A percentile compares a stretch with the other conserved stretches of the same genome.
These are phyloP conservation scores for Pentalonia nigronervosa DNA, from an alignment of 1,140 invertebrate species.

Conservation along the genomic window DNA sequence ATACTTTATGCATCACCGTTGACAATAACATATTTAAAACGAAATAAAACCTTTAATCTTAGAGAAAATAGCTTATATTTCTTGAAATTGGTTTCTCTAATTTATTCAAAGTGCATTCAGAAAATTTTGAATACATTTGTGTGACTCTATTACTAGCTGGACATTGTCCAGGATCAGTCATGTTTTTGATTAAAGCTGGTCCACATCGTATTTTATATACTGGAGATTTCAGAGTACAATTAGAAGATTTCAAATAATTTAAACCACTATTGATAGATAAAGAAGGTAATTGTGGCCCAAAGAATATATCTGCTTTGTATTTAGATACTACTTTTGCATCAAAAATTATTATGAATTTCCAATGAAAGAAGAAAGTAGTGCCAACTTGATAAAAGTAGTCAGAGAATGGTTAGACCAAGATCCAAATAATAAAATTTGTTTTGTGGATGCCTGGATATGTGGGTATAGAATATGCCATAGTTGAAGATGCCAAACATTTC, in stretches of 20 bases:
- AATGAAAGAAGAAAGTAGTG: neutral
- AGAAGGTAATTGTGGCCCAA: neutral
- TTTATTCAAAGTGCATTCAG: neutral
- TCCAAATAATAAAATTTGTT: neutral
- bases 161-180: slow-evolving; percentile 31
- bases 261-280: slow-evolving; percentile 12
- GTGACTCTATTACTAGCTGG: neutral
- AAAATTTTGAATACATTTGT: slow-evolving; percentile 26
- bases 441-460: slow-evolving; percentile 27
- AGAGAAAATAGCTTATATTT: slow-evolving; percentile 5
- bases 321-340: slow-evolving; percentile 38
- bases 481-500: slow-evolving; percentile 22
- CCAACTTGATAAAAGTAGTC: slow-evolving; percentile 8
- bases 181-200: slow-evolving; percentile 19
- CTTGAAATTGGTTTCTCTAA: neutral
- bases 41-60: neutral
- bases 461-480: neutral
- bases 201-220: slow-evolving; percentile 29
- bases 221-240: slow-evolving; percentile 13
- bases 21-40: slow-evolving; percentile 42
- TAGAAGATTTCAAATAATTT: neutral
- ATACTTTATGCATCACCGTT: slow-evolving; percentile 4
- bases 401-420: neutral
- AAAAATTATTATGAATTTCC: slow-evolving; percentile 26
- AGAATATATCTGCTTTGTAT: slow-evolving; percentile 38